Evolutionary conservation across 2,113 vertebrate genomes (phyloP), one percentile per base, ranked within the genome.

Genomic region (Urocolius indicus): DNA sequence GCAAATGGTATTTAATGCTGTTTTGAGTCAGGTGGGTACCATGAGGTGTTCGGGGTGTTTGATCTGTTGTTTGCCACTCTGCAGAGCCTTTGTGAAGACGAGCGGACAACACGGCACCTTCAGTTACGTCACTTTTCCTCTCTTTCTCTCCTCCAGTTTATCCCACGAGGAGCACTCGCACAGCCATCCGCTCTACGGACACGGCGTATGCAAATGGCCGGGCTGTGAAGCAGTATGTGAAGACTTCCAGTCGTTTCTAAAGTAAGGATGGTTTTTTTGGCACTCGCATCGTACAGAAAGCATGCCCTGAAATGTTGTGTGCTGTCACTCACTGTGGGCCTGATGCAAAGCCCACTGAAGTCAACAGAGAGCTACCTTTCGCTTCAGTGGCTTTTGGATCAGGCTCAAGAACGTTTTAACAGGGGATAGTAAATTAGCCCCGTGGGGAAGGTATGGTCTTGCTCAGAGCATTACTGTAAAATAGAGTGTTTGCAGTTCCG

Each of bases 151-250:
- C 96, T 96, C 45, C 96, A 99, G 99, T 94, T 98, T 98, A 93
- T 97, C 98, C 59, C 98, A 99, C 11, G 99, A 99, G 93, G 99
- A 99, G 79, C 98, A 97, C 82, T 98, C 98, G 19, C 98, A 99
- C 95, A 99, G 98, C 96, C 99, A 99, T 80, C 99, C 99, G 22
- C 99, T 99, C 83, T 99, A 99, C 5, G 99, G 99, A 92, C 99
- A 99, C 21, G 99, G 99, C 0, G 99, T 99, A 49, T 99, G 99
- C 98, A 99, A 99, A 93, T 99, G 99, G 99, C 99, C 99, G 0
- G 99, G 99, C 94, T 99, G 99, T 71, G 99, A 99, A 98, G 99
- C 99, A 3, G 98, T 99, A 46, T 99, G 99, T 69, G 99, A 99
- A 77, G 99, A 99, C 85, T 99, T 99, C 98, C 98, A 99, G 17